Conservation (phyloP, 2,113 vertebrate species). For the Megalops atlanticus region DNA sequence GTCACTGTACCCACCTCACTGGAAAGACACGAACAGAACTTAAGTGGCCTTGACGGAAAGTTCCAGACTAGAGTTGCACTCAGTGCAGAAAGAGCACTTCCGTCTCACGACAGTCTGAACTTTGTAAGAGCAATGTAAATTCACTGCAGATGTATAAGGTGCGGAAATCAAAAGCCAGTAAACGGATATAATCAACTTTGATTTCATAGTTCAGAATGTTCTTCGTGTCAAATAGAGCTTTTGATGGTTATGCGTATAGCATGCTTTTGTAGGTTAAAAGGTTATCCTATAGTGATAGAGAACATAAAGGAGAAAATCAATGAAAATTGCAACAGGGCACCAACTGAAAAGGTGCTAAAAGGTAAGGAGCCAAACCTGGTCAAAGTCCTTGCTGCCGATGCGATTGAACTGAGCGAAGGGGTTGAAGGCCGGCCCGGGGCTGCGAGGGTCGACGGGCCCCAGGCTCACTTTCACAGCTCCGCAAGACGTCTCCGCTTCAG, state of each 20-base stretch:
- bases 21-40: conserved; percentile 49
- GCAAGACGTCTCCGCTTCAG: conserved; percentile 39
- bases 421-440: conserved; percentile 69
- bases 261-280: not conserved
- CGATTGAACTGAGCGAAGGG: conserved; percentile 77
- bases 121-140: conserved; percentile 34
- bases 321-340: not conserved
- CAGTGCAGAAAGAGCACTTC: conserved; percentile 31
- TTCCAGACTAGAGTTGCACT: conserved; percentile 22
- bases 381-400: conserved; percentile 73
- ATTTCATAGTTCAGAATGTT: not conserved
- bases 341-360: not conserved
- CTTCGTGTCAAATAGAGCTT: not conserved
- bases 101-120: conserved; percentile 38
- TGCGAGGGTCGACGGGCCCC: conserved; percentile 43
- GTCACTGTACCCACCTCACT: conserved; percentile 57
- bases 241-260: not conserved
- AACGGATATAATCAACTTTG: not conserved
- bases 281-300: not conserved
- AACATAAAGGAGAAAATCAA: not conserved
- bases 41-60: conserved; percentile 61
- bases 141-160: not conserved
- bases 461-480: conserved; percentile 59
- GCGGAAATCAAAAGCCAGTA: not conserved
- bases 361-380: conserved; percentile 77